Percentiles rank a stretch among this genome's conserved stretches.
Conservation (phyloP, 2,888 invertebrate species). For the Pogonocherus hispidulus region DNA sequence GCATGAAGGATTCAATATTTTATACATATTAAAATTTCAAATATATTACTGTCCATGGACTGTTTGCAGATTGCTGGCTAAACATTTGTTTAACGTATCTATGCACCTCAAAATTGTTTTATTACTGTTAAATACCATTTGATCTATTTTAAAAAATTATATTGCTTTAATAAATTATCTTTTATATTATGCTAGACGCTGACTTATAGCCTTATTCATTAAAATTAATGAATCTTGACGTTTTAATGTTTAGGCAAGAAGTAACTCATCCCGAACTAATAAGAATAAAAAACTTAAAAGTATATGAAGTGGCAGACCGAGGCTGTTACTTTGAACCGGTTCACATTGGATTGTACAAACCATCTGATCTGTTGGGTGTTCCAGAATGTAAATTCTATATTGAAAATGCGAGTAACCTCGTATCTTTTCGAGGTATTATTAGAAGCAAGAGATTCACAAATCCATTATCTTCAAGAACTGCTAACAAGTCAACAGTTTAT, state of each 20-base stretch:
- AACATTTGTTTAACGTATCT: too few species aligned
- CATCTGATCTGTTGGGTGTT: constrained; percentile 24
- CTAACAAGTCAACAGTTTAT: constrained; percentile 18
- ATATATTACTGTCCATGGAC: too few species aligned
- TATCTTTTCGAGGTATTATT: constrained; percentile 47
- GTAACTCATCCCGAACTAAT: constrained; percentile 6
- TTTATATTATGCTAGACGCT: too few species aligned
- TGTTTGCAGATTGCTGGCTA: too few species aligned
- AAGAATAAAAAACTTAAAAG: constrained; percentile 11
- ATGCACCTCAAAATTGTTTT: too few species aligned
- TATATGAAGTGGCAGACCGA: constrained; percentile 10
- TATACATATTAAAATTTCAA: too few species aligned
- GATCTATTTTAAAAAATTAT: too few species aligned
- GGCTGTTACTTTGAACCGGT: constrained; percentile 6
- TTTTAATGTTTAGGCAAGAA: constrained; percentile 31
- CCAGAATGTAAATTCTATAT: constrained; percentile 35
- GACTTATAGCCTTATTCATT: not conserved
- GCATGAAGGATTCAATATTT: too few species aligned
- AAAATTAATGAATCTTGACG: not conserved
- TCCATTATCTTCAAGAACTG: constrained; percentile 35
- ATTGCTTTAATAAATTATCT: too few species aligned
- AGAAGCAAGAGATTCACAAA: constrained; percentile 41
- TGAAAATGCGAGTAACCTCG: constrained; percentile 10
- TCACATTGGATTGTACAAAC: not conserved
- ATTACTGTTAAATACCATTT: too few species aligned